A percentile compares a stretch with the other conserved stretches of the same genome.
phyloP scores from a whole-genome alignment of 2,113 vertebrate genomes.

The Dromiciops gliroides region DNA sequence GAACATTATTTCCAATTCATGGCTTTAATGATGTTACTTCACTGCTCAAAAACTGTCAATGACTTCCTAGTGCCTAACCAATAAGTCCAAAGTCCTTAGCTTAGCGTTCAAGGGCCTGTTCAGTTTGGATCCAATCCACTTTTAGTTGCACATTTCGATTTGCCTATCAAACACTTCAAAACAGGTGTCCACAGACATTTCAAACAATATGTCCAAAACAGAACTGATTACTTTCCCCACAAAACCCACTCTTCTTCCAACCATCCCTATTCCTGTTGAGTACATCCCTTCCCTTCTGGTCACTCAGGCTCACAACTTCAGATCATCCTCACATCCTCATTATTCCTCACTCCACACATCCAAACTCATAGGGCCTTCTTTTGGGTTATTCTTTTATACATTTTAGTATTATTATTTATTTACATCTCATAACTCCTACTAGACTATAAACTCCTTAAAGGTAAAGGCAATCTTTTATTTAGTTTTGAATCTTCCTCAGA shows the following conservation, averaged over 20 bases:
- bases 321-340: background rate
- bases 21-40: background rate
- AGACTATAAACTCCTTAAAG: too few relatives aligned
- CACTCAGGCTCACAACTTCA: background rate
- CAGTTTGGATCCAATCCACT: background rate
- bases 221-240: background rate
- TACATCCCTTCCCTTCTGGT: background rate
- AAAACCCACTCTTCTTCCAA: background rate
- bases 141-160: background rate
- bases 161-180: background rate
- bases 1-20: background rate
- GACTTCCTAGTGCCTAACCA: background rate
- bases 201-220: background rate
- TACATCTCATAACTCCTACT: too few relatives aligned
- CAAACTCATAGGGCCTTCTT: too few relatives aligned
- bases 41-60: slow-evolving; percentile 6
- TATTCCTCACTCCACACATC: too few relatives aligned
- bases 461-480: too few relatives aligned
- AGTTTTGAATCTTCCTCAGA: too few relatives aligned
- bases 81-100: background rate
- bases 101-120: background rate
- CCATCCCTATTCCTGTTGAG: background rate
- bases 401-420: too few relatives aligned
- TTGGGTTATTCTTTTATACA: too few relatives aligned
- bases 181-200: background rate